Conservation (phyloP, 2,797 vertebrate genomes). For the Liparis tanakae region DNA sequence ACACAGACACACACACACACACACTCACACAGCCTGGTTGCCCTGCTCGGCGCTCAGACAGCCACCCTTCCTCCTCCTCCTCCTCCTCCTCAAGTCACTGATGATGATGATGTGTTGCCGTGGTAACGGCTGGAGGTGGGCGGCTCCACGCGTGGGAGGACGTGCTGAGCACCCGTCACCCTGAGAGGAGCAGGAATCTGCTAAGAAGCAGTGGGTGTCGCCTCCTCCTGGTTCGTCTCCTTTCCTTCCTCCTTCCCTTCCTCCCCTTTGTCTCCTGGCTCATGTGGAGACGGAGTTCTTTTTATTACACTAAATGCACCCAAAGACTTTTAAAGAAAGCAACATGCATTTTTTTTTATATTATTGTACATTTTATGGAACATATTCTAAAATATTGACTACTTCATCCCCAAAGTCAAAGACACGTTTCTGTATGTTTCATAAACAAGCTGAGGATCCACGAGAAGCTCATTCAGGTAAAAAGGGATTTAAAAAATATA, state of each 20-base stretch:
- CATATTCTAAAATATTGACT: not conserved
- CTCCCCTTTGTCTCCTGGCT: constrained; percentile 47
- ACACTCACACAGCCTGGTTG: constrained; percentile 18
- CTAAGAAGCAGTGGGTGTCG: constrained; percentile 80
- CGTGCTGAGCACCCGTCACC: constrained; percentile 77
- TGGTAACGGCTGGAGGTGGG: constrained; percentile 80
- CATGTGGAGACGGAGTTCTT: not conserved
- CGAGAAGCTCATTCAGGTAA: too few species aligned
- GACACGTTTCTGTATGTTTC: not conserved
- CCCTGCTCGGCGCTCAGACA: not conserved
- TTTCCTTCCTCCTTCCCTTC: constrained; percentile 41
- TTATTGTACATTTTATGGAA: not conserved
- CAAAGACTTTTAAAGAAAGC: not conserved
- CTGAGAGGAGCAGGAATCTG: constrained; percentile 76
- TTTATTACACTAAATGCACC: too few species aligned
- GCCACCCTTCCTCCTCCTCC: constrained; percentile 61
- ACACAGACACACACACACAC: constrained; percentile 51
- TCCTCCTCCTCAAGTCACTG: constrained; percentile 74
- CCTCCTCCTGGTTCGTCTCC: constrained; percentile 71
- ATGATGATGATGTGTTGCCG: constrained; percentile 81
- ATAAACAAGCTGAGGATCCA: too few species aligned
- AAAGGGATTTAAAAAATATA: not conserved
- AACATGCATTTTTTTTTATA: not conserved
- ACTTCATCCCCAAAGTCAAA: too few species aligned
- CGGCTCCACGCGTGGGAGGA: constrained; percentile 80